Evolutionary conservation across 2,113 vertebrate genomes (phyloP), one percentile per base, ranked within the genome.

Genomic region (Scophthalmus maximus): DNA sequence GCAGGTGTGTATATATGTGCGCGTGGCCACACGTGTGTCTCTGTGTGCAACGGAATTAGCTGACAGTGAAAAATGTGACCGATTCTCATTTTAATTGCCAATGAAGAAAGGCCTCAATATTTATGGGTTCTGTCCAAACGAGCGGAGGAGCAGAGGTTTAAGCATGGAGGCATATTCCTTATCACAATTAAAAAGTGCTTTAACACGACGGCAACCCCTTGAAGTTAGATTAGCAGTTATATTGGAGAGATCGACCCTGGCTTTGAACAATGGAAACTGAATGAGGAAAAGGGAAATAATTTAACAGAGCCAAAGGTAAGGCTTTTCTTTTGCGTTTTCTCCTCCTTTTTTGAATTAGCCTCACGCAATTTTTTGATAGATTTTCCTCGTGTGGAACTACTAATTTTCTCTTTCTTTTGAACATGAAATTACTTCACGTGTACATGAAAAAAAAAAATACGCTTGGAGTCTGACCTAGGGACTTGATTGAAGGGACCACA

Each of bases 1-100:
- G 20, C 46, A 49, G 55, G 25, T 83, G 42, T 47, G 12, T 59
- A 40, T 23, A 10, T 65, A 14, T 44, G 59, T 59, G 70, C 47
- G 75, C 79, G 78, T 63, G 83, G 85, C 58, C 56, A 38, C 76
- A 71, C n/a, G n/a, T 76, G 27, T 60, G 69, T 83, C 77, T 82
- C 68, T 82, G 60, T 82, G 77, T 44, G 78, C 62, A 84, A 86
- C 79, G 75, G 81, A 89, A 92, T 88, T 60, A 61, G 88, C 88
- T 90, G 90, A 92, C 88, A 89, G 73, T 89, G 88, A 91, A 88
- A 90, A 90, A 91, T 91, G 74, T 85, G 89, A 83, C 87, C 89
- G 84, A 88, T 91, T 92, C 82, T 71, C 79, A 90, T 91, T 91
- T 88, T 90, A 89, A 91, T 89, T 91, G 88, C 72, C 65, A 87